A percentile compares a stretch with the other conserved stretches of the same genome.
Conservation (phyloP, 1,140 invertebrate species). For the Marisa cornuarietis region DNA sequence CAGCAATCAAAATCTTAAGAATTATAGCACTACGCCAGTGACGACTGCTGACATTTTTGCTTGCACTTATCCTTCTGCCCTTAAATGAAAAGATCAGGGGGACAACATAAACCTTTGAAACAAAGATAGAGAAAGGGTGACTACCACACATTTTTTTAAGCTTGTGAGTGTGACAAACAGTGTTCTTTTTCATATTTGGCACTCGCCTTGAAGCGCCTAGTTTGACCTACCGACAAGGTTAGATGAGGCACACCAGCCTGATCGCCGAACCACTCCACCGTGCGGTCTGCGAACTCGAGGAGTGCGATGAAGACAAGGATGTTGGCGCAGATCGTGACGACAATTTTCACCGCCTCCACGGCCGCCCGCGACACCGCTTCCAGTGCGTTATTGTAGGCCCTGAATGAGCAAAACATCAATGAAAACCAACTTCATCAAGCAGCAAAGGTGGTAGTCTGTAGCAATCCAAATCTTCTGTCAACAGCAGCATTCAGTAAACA, state of each 20-base stretch:
- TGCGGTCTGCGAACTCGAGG: conserved; percentile 81
- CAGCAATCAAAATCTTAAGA: no score
- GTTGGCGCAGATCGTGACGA: conserved; percentile 89
- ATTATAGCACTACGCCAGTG: no score
- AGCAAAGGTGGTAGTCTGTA: background rate
- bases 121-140: no score
- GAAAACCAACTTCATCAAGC: background rate
- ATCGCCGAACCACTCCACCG: conserved; percentile 80
- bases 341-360: conserved; percentile 77
- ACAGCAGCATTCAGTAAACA: background rate
- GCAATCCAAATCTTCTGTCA: background rate
- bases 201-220: no score
- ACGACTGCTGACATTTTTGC: no score
- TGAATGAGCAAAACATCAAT: conserved; percentile 58
- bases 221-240: conserved; percentile 38
- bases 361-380: conserved; percentile 90
- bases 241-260: conserved; percentile 73
- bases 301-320: conserved; percentile 89
- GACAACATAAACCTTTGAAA: no score
- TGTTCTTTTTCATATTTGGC: no score
- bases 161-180: no score
- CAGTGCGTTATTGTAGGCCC: conserved; percentile 80
- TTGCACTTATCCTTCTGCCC: no score
- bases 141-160: no score
- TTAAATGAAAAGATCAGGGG: no score